A percentile compares a stretch with the other conserved stretches of the same genome.
Evolutionary conservation across 2,888 invertebrate species (phyloP).

Genomic region (Hedya salicella): DNA sequence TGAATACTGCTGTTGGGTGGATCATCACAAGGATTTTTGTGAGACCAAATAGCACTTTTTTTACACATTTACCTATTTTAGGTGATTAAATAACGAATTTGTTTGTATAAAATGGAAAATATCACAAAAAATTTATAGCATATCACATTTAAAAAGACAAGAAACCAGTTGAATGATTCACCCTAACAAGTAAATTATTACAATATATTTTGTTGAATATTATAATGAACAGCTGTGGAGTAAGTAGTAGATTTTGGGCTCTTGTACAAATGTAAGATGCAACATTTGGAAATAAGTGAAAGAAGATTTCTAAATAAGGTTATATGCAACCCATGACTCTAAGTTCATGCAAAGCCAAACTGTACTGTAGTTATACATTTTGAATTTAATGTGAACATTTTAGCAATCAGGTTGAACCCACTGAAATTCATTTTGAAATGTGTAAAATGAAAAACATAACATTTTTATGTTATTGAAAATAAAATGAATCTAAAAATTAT

Average conservation of each 20-base stretch:
- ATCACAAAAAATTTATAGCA: constrained; percentile 81
- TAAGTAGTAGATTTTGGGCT: constrained; percentile 71
- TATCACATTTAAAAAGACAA: constrained; percentile 74
- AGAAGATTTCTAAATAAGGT: constrained; percentile 71
- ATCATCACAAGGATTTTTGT: constrained; percentile 74
- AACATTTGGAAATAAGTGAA: constrained; percentile 85
- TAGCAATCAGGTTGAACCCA: constrained; percentile 78
- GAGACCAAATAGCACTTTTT: constrained; percentile 82
- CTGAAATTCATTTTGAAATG: constrained; percentile 80
- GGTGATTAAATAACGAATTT: constrained; percentile 72
- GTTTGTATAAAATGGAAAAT: constrained; percentile 75
- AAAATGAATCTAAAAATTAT: constrained; percentile 84
- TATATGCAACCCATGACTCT: constrained; percentile 68
- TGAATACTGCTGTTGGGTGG: constrained; percentile 75
- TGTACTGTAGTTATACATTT: constrained; percentile 76
- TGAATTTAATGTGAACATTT: constrained; percentile 75
- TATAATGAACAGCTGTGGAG: constrained; percentile 76
- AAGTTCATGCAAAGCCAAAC: constrained; percentile 75
- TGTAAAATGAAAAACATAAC: constrained; percentile 83
- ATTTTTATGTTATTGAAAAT: constrained; percentile 86
- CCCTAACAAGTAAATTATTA: constrained; percentile 73
- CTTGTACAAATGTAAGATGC: constrained; percentile 71
- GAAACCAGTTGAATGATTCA: constrained; percentile 70
- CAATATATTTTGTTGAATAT: constrained; percentile 81
- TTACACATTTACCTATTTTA: constrained; percentile 76